phyloP scores from a whole-genome alignment of 2,797 vertebrate species.

The Rachycentron canadum region DNA sequence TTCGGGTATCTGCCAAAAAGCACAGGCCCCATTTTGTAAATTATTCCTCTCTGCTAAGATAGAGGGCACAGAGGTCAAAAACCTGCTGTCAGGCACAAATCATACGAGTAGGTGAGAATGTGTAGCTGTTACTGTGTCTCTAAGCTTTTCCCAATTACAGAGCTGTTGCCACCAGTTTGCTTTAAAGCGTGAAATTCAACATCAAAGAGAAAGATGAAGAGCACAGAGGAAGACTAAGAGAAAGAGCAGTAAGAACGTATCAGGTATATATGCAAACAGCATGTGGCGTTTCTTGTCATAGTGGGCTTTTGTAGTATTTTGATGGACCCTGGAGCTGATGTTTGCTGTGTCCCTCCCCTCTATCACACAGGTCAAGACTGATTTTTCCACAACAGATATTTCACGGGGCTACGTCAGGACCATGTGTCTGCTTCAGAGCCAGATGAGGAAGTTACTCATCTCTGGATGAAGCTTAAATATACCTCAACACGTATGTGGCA shows the following conservation, averaged over 20 bases:
- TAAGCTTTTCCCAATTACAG: constrained; percentile 27
- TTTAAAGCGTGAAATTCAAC: constrained; percentile 63
- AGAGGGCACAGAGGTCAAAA: constrained; percentile 63
- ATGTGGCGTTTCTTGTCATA: constrained; percentile 5
- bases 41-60: constrained; percentile 66
- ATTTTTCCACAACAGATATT: constrained; percentile 70
- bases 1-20: constrained; percentile 72
- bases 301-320: constrained; percentile 11
- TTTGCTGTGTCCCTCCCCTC: constrained; percentile 41
- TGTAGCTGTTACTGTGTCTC: constrained; percentile 55
- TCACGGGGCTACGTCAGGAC: constrained; percentile 67
- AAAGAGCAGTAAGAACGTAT: constrained; percentile 23
- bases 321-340: constrained; percentile 29
- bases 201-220: constrained; percentile 43
- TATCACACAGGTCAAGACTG: constrained; percentile 66
- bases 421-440: constrained; percentile 63
- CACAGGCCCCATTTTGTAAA: constrained; percentile 73
- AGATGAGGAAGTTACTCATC: constrained; percentile 72
- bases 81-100: constrained; percentile 67
- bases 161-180: constrained; percentile 38
- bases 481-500: constrained; percentile 32
- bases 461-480: constrained; percentile 47
- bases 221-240: neutral
- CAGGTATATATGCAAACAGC: neutral
- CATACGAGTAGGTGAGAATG: constrained; percentile 56